These are phyloP conservation scores for Strix aluco DNA, from an alignment of 2,113 vertebrate species.

Conservation along the genomic window DNA sequence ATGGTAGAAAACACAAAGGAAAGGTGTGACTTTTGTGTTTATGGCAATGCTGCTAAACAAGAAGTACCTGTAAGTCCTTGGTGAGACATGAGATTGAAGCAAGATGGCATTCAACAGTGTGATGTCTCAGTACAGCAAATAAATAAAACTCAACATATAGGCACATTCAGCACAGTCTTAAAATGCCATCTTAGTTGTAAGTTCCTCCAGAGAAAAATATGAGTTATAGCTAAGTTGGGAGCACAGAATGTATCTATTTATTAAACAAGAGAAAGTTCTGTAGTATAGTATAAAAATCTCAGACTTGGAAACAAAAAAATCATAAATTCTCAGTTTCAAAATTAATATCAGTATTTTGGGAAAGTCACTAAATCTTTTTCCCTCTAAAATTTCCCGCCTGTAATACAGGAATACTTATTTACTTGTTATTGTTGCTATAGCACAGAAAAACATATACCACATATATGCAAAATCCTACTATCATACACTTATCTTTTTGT, in stretches of 20 bases:
- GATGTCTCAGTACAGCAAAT: background rate
- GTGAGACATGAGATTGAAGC: background rate
- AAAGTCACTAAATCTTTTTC: background rate
- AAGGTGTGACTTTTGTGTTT: background rate
- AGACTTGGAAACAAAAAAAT: background rate
- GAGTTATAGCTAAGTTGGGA: background rate
- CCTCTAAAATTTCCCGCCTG: background rate
- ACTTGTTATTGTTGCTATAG: background rate
- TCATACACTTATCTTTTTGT: background rate
- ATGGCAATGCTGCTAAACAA: background rate
- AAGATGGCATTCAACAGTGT: background rate
- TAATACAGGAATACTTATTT: conserved; percentile 40
- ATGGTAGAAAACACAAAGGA: background rate
- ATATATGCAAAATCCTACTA: background rate
- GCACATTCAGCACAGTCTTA: background rate
- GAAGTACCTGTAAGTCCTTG: background rate
- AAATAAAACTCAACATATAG: background rate
- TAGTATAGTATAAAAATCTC: background rate
- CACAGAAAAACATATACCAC: background rate
- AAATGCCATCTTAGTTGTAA: background rate
- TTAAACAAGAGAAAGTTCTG: background rate
- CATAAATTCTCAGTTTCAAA: background rate
- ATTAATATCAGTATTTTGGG: background rate
- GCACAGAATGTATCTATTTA: background rate
- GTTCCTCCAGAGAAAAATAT: background rate